Conservation (phyloP, 2,113 vertebrate genomes). For the Microtus pennsylvanicus region DNA sequence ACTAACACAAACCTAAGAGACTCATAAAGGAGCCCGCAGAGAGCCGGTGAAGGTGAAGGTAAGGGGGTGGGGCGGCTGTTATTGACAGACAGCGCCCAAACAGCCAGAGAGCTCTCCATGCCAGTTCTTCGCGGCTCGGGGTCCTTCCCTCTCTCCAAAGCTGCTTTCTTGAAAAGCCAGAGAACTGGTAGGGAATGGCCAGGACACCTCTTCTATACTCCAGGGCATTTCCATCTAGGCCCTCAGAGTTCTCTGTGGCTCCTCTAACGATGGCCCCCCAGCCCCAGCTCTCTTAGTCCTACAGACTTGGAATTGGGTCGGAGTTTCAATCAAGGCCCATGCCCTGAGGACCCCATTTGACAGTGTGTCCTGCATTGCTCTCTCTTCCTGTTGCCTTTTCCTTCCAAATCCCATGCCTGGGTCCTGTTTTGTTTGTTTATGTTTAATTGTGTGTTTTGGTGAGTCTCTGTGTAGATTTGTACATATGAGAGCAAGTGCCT, state of each 20-base stretch:
- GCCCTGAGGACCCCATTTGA: background rate
- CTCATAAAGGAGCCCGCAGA: background rate
- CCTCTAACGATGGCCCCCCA: background rate
- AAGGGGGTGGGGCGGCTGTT: background rate
- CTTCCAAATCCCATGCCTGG: background rate
- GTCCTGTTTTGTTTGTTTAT: background rate
- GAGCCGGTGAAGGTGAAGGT: background rate
- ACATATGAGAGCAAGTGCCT: background rate
- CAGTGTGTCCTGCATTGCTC: background rate
- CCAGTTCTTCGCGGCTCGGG: background rate
- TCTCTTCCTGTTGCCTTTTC: background rate
- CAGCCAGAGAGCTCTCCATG: fast-evolving
- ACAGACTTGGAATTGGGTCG: background rate
- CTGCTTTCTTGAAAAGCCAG: background rate
- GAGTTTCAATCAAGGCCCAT: background rate
- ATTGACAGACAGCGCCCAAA: fast-evolving
- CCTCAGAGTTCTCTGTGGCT: background rate
- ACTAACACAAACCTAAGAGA: background rate
- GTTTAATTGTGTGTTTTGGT: background rate
- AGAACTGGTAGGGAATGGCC: background rate
- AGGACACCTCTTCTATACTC: background rate
- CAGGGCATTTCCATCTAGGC: background rate
- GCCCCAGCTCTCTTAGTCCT: background rate
- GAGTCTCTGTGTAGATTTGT: background rate
- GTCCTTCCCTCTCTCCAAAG: background rate